phyloP scores from a whole-genome alignment of 2,888 invertebrate species.

The Brachypterus glaber region DNA sequence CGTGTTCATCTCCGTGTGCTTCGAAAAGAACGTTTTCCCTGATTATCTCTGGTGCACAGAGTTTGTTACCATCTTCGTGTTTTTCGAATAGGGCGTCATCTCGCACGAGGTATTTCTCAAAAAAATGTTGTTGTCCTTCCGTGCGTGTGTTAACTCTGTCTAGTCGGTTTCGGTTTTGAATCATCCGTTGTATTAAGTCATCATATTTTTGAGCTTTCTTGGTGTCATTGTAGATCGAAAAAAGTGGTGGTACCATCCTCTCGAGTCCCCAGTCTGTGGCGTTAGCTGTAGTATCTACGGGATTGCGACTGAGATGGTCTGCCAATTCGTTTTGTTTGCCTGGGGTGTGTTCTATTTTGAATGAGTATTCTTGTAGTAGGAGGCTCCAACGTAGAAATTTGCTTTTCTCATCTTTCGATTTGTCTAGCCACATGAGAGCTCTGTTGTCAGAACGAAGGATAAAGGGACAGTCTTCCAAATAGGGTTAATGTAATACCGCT shows the following conservation, averaged over 20 bases:
- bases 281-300: background rate
- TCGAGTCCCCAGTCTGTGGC: too few relatives aligned
- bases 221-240: too few relatives aligned
- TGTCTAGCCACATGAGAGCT: background rate
- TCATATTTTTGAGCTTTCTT: background rate
- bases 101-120: constrained; percentile 4
- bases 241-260: too few relatives aligned
- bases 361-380: background rate
- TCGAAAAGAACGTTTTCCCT: constrained; percentile 3
- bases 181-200: background rate
- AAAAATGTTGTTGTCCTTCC: too few relatives aligned
- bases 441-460: background rate
- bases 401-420: background rate
- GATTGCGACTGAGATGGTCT: constrained; percentile 15
- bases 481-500: too few relatives aligned
- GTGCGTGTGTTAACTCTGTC: too few relatives aligned
- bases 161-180: too few relatives aligned
- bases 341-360: constrained; percentile 6
- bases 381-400: background rate
- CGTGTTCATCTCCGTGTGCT: constrained; percentile 11
- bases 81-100: too few relatives aligned
- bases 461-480: background rate
- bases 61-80: background rate
- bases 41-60: constrained; percentile 1
- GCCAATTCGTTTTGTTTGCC: constrained; percentile 17